Evolutionary conservation across 2,888 invertebrate genomes (phyloP).

Genomic region (Chymomyza fuscimana): DNA sequence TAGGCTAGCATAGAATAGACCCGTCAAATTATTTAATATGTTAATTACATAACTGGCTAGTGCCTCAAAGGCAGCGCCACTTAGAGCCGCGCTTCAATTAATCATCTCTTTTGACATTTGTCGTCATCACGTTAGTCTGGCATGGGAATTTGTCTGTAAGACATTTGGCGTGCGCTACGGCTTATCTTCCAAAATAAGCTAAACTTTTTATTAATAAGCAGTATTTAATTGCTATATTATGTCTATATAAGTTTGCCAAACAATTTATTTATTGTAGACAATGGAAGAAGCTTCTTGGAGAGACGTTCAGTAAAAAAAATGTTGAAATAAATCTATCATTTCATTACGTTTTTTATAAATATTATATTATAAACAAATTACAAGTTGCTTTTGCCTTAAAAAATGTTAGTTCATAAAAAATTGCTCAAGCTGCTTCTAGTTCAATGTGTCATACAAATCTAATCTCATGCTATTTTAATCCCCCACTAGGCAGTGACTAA

Average conservation of each 20-base stretch:
- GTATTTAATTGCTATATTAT: not conserved
- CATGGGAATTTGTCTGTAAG: not conserved
- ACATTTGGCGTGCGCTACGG: not conserved
- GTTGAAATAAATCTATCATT: no score
- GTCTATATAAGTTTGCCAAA: not conserved
- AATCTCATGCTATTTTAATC: not conserved
- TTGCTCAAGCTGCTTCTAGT: not conserved
- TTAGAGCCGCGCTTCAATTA: not conserved
- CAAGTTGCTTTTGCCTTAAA: no score
- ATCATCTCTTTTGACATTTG: not conserved
- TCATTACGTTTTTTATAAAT: no score
- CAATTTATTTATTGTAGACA: not conserved
- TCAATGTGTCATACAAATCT: not conserved
- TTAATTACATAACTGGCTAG: constrained; percentile 1
- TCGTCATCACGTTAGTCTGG: not conserved
- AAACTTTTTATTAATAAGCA: not conserved
- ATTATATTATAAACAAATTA: no score
- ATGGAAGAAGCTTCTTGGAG: no score
- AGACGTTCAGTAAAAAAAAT: no score
- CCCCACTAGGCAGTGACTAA: not conserved
- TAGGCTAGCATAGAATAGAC: not conserved
- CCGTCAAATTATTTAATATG: not conserved
- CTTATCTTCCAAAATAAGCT: not conserved
- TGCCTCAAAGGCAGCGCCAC: not conserved
- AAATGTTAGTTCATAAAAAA: not conserved